phyloP scores from a whole-genome alignment of 2,113 vertebrate species.

The Atherinomorus stipes region DNA sequence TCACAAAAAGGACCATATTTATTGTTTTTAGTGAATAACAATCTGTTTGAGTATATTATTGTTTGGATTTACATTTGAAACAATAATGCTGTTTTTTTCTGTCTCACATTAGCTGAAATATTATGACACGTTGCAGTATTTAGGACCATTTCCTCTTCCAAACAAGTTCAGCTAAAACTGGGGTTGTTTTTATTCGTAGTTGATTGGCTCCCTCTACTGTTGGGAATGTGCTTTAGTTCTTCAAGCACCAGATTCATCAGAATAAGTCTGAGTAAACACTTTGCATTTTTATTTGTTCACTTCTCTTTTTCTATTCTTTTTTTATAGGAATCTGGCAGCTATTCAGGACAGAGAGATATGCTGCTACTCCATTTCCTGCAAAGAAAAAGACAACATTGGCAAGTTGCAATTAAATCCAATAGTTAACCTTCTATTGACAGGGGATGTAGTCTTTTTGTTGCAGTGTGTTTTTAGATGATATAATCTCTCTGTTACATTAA shows the following conservation, averaged over 20 bases:
- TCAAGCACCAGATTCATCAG: slow-evolving; percentile 1
- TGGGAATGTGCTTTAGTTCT: not conserved
- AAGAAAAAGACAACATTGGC: slow-evolving; percentile 90
- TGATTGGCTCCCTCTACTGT: slow-evolving; percentile 51
- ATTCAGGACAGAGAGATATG: slow-evolving; percentile 89
- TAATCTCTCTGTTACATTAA: not conserved
- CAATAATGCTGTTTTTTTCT: too few relatives aligned
- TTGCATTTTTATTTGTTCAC: not conserved
- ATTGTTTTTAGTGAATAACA: not conserved
- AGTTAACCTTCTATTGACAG: not conserved
- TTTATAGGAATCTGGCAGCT: slow-evolving; percentile 85
- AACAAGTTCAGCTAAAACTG: not conserved
- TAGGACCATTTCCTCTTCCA: not conserved
- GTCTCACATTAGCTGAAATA: too few relatives aligned
- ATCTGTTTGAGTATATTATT: not conserved
- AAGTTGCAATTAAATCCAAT: slow-evolving; percentile 48
- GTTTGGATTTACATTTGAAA: not conserved
- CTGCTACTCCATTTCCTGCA: slow-evolving; percentile 90
- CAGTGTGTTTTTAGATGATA: not conserved
- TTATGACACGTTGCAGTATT: not conserved
- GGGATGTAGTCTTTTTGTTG: not conserved
- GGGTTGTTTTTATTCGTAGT: not conserved
- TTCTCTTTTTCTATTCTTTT: not conserved
- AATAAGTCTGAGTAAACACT: not conserved
- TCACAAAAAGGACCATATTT: not conserved